These are phyloP conservation scores for Stomorhina lunata DNA, from an alignment of 2,888 invertebrate species.

Conservation along the genomic window DNA sequence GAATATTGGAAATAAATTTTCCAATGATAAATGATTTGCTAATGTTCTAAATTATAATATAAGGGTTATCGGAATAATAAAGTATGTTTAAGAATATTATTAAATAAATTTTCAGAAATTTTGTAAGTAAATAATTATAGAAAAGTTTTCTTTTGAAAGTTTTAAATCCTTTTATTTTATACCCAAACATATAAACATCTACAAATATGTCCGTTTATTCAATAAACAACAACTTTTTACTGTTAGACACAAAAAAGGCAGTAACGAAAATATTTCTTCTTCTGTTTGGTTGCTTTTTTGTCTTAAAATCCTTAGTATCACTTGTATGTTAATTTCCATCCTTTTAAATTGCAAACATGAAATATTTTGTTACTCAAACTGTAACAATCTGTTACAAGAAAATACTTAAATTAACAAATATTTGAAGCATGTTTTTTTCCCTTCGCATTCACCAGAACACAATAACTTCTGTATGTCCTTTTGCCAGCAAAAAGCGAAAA, in stretches of 20 bases:
- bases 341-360: slow-evolving; percentile 6
- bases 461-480: not conserved
- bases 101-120: not conserved
- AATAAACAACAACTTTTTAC: no score
- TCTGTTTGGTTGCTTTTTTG: no score
- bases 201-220: no score
- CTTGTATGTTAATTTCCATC: slow-evolving; percentile 34
- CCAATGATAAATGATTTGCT: not conserved
- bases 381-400: slow-evolving; percentile 28
- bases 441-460: not conserved
- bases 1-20: not conserved
- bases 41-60: not conserved
- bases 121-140: no score
- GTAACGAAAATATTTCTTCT: not conserved
- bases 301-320: not conserved
- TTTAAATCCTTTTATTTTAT: no score
- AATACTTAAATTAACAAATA: slow-evolving; percentile 20
- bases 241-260: not conserved
- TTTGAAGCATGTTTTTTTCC: not conserved
- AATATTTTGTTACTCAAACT: slow-evolving; percentile 25
- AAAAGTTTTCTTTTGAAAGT: no score
- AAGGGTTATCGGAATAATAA: not conserved
- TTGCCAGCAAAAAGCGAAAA: no score
- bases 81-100: not conserved
- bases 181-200: no score